Conservation (phyloP, 2,888 invertebrate genomes). For the Brassicogethes aeneus region DNA sequence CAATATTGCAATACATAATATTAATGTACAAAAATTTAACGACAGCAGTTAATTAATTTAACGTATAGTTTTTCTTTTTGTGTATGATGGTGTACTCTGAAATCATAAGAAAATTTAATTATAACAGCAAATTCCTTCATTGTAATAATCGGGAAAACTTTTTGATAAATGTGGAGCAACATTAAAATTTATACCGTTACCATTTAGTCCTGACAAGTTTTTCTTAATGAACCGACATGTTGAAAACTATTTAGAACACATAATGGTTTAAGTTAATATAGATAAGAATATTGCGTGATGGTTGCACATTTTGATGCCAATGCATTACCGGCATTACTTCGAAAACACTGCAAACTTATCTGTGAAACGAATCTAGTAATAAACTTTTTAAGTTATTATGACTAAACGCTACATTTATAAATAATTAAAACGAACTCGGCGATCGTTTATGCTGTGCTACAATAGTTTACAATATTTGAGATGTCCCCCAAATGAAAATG, state of each 20-base stretch:
- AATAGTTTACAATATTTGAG: no score
- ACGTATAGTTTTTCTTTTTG: no score
- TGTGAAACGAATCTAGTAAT: background rate
- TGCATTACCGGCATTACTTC: background rate
- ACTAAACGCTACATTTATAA: background rate
- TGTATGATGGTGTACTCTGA: no score
- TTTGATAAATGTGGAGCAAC: background rate
- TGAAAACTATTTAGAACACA: background rate
- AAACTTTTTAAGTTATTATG: background rate
- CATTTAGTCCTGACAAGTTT: no score
- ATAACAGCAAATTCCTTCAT: background rate
- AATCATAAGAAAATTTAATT: no score
- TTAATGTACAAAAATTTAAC: no score
- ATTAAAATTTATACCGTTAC: background rate
- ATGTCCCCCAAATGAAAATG: no score
- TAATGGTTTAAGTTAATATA: background rate
- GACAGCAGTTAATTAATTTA: no score
- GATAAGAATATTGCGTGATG: slow-evolving; percentile 1
- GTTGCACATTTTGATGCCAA: background rate
- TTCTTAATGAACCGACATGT: background rate
- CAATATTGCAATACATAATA: no score
- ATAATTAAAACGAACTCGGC: background rate
- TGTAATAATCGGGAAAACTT: background rate
- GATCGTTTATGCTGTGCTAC: background rate
- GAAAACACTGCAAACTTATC: background rate